Base-by-base conservation (phyloP, 1,140 invertebrate species). In the Ctenoplectra terminalis region DNA sequence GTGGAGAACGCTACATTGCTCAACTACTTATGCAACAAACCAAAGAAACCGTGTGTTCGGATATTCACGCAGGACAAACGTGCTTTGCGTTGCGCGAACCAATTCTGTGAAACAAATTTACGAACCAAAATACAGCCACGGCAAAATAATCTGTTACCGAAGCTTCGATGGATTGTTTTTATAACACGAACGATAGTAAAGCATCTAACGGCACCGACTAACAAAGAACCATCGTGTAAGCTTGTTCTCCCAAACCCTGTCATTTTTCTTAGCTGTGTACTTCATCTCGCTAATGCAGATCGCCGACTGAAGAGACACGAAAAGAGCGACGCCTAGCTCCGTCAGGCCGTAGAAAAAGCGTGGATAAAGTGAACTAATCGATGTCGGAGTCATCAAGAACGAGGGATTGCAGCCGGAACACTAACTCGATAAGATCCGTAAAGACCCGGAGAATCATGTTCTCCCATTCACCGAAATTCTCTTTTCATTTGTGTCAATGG, bases 401-500 rank as follows among this genome's bases (percentile, higher is more conserved):
- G 56, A 17, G 5, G 17, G 50, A 66, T 43, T 43, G 26, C 20
- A 8, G 17, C n/a, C 13, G 15, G 40, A 34, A 48, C 67, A n/a
- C 7, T 40, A 60, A 50, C 63, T 37, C 23, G 17, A 40, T 20
- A 23, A 23, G n/a, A 17, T 13, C 4, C 15, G 37, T 13, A 74
- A 74, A 50, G 3, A 11, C 5, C 20, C 20, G 8, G 23, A 29
- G 54, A 26, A 26, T 46, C 50, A 34, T 26, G 72, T 60, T 34
- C 72, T 1, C 31, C 23, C 1, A 17, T 74, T 23, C n/a, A 4
- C 46, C 9, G 43, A 5, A 0, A 15, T 23, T 26, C n/a, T 23
- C 37, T 46, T 76, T 77, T 84, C 50, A 77, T 26, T 40, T n/a
- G 54, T 37, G 20, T 71, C 34, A 58, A 75, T 74, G 29, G 56